Percentiles rank a stretch among this genome's conserved stretches.
Evolutionary conservation across 92 coral and sea anemone species (phyloP).

Genomic region (Plumapathes pennacea): DNA sequence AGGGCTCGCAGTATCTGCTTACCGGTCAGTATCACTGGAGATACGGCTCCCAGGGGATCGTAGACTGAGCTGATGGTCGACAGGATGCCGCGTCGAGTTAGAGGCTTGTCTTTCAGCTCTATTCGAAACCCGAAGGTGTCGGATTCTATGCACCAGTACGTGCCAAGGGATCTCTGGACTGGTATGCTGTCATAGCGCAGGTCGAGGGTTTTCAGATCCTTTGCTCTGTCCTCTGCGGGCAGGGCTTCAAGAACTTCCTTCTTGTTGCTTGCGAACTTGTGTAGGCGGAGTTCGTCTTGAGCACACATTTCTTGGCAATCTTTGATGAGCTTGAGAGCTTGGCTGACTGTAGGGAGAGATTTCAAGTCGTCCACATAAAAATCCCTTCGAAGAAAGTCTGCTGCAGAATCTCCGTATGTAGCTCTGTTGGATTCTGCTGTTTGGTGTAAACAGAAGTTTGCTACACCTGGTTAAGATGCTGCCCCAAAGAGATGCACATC

Average conservation of each 20-base stretch:
- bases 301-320: constrained; percentile 17
- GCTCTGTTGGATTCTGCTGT: background rate
- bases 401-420: constrained; percentile 9
- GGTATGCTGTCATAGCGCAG: constrained; percentile 33
- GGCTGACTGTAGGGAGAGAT: constrained; percentile 9
- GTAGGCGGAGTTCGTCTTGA: constrained; percentile 10
- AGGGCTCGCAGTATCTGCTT: constrained; percentile 21
- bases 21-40: constrained; percentile 8
- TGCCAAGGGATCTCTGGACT: constrained; percentile 28
- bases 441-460: too few relatives aligned
- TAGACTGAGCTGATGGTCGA: constrained; percentile 27
- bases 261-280: constrained; percentile 38
- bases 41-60: constrained; percentile 44
- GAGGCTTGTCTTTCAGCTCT: constrained; percentile 23
- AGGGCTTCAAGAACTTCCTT: constrained; percentile 11
- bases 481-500: background rate
- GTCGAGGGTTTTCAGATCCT: constrained; percentile 27
- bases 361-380: too few relatives aligned
- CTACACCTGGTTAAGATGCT: background rate
- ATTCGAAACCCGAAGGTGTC: constrained; percentile 33
- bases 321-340: constrained; percentile 18
- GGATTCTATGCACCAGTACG: constrained; percentile 11
- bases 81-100: constrained; percentile 41
- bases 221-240: constrained; percentile 16
- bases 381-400: constrained; percentile 5